Evolutionary conservation across 2,888 invertebrate species (phyloP), one percentile per base, ranked within the genome.

Genomic region (Byasa hedistus): DNA sequence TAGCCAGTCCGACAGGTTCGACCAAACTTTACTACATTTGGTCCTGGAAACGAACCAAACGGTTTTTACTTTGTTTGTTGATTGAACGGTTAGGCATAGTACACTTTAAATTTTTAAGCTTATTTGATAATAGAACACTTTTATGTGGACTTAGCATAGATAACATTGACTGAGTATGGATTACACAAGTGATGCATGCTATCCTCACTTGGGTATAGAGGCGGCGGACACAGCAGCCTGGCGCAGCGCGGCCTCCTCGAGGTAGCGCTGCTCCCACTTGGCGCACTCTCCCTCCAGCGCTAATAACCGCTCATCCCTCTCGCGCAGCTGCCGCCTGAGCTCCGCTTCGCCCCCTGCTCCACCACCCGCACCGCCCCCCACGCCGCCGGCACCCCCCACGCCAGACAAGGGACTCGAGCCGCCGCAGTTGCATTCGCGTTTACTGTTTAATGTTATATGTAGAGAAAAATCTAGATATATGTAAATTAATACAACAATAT

Each of bases 171-270:
- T 39, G 12, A 15, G 39, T 39, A 12, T 12, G 12, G 27, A 5
- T 27, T 27, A 4, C 27, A 39, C 10, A 7, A 32, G 32, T 32
- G 10, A 2, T 15, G 3, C 39, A 15, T 39, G 3, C 39, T 39
- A 56, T 5, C 58, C 87, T 82, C 81, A 94, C 94, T 94, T 95
- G 71, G 94, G 94, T 79, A 94, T 94, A 76, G 95, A 94, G 61
- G 96, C 96, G 66, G 96, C 95, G 81, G 96, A 96, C 57, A 96
- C 95, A 48, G 96, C 96, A 63, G 96, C 95, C 85, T 96, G 96
- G 24, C 96, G 84, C 70, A 96, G 85, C 55, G 96, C 95, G 71
- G 95, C 95, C 83, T 97, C 96, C 84, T 96, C 96, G 61, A 96
- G 89, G 85, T 95, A 96, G 60, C 96, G 93, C 85, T 96, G 96